A percentile compares a stretch with the other conserved stretches of the same genome.
Conservation (phyloP, 2,797 vertebrate genomes). For the Muscicapa comitata region DNA sequence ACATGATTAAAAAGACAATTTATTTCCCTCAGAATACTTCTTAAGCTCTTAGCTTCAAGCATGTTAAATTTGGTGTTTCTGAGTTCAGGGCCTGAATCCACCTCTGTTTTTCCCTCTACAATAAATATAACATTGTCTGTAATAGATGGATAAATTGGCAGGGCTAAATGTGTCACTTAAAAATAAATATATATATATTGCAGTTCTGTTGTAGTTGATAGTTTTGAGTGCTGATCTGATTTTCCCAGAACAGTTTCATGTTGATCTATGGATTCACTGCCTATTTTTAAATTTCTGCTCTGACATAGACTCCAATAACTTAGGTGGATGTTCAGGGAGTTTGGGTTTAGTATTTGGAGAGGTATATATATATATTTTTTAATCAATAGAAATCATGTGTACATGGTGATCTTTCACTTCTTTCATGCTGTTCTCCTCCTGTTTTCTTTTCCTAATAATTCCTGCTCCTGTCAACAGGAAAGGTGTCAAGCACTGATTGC, state of each 20-base stretch:
- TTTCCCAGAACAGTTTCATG: background rate
- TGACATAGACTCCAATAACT: background rate
- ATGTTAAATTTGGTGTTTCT: accelerated
- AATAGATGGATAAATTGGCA: background rate
- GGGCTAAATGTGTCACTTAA: background rate
- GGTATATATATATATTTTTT: accelerated
- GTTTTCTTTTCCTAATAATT: background rate
- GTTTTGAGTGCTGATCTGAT: background rate
- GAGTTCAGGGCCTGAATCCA: background rate
- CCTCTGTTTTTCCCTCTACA: accelerated
- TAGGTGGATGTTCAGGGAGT: background rate
- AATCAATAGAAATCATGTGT: background rate
- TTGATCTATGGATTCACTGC: background rate
- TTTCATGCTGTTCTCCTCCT: background rate
- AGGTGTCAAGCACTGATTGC: background rate
- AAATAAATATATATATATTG: background rate
- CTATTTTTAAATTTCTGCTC: background rate
- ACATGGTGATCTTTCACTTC: accelerated
- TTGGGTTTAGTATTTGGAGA: background rate
- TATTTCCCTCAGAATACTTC: background rate
- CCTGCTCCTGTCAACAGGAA: background rate
- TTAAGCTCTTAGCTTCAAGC: background rate
- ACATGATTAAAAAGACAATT: background rate
- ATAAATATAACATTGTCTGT: background rate
- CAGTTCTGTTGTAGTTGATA: background rate